Percentiles rank a stretch among this genome's conserved stretches.
These are phyloP conservation scores for Panonychus citri DNA, from an alignment of 1,140 invertebrate species.

Conservation along the genomic window DNA sequence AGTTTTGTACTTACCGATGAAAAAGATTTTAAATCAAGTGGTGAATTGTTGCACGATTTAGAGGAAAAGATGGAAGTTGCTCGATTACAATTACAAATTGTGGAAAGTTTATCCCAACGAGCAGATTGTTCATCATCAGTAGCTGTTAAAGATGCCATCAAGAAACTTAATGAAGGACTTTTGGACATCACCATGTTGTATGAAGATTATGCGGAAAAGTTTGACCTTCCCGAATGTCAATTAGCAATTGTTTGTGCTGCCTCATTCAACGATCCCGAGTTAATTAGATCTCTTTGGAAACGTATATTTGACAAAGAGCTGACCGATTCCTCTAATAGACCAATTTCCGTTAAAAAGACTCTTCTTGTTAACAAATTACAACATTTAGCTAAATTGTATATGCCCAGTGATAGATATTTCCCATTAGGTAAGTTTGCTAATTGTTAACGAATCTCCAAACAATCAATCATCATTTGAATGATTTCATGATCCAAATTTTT, in stretches of 20 bases:
- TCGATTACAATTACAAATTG: conserved; percentile 42
- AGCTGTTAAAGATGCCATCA: conserved; percentile 22
- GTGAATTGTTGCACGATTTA: conserved; percentile 65
- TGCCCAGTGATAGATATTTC: conserved; percentile 28
- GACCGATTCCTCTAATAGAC: neutral
- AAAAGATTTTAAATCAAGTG: conserved; percentile 24
- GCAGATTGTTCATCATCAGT: conserved; percentile 27
- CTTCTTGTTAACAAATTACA: conserved; percentile 25
- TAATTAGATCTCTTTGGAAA: conserved; percentile 30
- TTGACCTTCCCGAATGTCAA: conserved; percentile 28
- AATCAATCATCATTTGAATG: neutral
- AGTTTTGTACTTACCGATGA: conserved; percentile 31
- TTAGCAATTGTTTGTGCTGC: conserved; percentile 31
- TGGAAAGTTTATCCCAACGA: conserved; percentile 30
- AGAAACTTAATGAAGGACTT: conserved; percentile 29
- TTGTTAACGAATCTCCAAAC: neutral
- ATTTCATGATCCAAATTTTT: neutral
- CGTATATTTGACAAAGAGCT: conserved; percentile 28
- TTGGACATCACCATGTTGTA: conserved; percentile 41
- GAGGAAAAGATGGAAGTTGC: conserved; percentile 80
- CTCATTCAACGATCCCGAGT: conserved; percentile 26
- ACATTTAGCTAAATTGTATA: conserved; percentile 24
- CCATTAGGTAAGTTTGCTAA: conserved; percentile 24
- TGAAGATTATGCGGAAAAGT: conserved; percentile 28
- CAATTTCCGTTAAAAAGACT: conserved; percentile 16